Evolutionary conservation across 2,888 invertebrate species (phyloP).

Genomic region (Dicycla oo): DNA sequence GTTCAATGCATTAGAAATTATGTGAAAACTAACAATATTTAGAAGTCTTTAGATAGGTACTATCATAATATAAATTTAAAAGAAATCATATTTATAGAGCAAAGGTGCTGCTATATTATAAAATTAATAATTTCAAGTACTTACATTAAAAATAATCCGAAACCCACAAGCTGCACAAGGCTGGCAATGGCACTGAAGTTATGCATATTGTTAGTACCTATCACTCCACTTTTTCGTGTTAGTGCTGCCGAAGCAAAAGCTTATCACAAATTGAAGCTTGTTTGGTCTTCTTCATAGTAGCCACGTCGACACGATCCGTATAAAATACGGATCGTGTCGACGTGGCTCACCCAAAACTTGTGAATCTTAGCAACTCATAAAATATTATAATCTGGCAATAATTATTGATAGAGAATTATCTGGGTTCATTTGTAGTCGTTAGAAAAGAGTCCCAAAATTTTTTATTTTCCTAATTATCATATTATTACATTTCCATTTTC

Average conservation of each 20-base stretch:
- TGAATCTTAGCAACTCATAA: neutral
- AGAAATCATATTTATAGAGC: no score
- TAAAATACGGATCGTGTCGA: conserved; percentile 19
- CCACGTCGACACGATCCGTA: no score
- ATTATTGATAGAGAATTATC: conserved; percentile 48
- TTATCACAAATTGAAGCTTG: conserved; percentile 48
- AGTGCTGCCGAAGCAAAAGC: conserved; percentile 37
- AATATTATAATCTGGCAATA: conserved; percentile 27
- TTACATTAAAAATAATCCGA: conserved; percentile 40
- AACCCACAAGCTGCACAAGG: conserved; percentile 17
- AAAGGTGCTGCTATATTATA: conserved; percentile 15
- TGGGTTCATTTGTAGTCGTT: conserved; percentile 28
- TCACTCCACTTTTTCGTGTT: conserved; percentile 22
- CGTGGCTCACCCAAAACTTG: neutral
- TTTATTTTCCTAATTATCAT: neutral
- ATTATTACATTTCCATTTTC: conserved; percentile 14
- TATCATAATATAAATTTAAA: no score
- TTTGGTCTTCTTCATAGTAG: conserved; percentile 14
- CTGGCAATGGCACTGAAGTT: conserved; percentile 3
- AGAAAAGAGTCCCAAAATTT: neutral
- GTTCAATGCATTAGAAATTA: neutral
- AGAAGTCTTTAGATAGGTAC: no score
- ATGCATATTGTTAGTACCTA: conserved; percentile 27
- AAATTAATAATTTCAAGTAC: conserved; percentile 20
- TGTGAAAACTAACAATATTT: neutral